phyloP scores from a whole-genome alignment of 2,888 invertebrate species.

The Tinea semifulvella region DNA sequence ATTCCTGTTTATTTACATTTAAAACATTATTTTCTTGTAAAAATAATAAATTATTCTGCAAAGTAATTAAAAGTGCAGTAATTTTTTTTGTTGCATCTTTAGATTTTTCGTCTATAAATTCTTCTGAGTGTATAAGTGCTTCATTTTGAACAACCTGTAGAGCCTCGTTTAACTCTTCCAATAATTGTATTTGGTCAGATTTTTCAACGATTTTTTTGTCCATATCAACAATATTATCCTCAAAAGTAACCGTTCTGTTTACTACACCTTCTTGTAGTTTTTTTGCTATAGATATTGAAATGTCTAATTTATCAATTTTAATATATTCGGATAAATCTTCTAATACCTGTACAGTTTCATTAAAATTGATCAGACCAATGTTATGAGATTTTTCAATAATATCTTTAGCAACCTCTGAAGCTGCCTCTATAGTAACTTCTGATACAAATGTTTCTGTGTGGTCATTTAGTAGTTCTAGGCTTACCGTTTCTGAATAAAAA shows the following conservation, averaged over 20 bases:
- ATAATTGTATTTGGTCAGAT: not conserved
- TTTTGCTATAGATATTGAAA: constrained; percentile 5
- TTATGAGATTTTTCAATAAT: too few species aligned
- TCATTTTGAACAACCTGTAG: constrained; percentile 14
- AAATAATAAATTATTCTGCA: not conserved
- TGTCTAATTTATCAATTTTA: not conserved
- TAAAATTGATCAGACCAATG: too few species aligned
- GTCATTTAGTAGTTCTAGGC: not conserved
- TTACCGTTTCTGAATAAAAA: constrained; percentile 2
- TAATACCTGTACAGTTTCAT: not conserved
- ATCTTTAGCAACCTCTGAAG: not conserved
- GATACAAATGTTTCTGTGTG: not conserved
- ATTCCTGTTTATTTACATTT: too few species aligned
- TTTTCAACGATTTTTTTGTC: not conserved
- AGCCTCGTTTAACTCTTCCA: constrained; percentile 16
- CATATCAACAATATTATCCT: not conserved
- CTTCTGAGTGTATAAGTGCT: not conserved
- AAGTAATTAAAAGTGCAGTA: not conserved
- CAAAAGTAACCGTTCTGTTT: not conserved
- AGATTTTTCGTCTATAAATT: not conserved
- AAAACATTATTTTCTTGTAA: not conserved
- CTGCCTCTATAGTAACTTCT: not conserved
- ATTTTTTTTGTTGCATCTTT: not conserved
- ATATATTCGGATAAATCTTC: not conserved
- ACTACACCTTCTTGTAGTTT: not conserved